Percentiles rank a stretch among this genome's conserved stretches.
Evolutionary conservation across 2,888 invertebrate genomes (phyloP).

Genomic region (Mythimna pallens): DNA sequence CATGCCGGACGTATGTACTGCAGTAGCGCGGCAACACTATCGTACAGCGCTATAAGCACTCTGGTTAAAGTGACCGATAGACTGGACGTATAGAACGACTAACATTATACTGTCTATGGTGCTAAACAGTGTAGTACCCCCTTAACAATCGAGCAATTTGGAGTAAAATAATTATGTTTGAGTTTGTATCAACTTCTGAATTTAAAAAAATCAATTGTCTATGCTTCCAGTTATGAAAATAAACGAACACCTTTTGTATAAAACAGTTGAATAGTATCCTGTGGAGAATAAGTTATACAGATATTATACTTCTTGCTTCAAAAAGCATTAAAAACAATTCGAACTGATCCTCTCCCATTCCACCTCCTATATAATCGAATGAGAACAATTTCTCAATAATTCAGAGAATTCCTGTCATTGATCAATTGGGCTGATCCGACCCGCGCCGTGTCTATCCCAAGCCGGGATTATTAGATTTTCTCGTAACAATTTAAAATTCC

Average conservation of each 20-base stretch:
- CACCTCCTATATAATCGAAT: conserved; percentile 62
- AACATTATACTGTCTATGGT: too few species aligned
- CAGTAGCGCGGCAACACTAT: too few species aligned
- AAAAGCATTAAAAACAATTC: conserved; percentile 54
- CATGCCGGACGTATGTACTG: too few species aligned
- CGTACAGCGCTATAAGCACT: too few species aligned
- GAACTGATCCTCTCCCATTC: conserved; percentile 18
- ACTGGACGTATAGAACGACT: too few species aligned
- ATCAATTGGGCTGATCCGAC: conserved; percentile 77
- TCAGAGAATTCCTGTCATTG: conserved; percentile 75
- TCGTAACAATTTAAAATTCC: conserved; percentile 73
- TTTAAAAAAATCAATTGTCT: too few species aligned
- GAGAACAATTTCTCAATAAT: conserved; percentile 75
- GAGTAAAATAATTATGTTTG: too few species aligned
- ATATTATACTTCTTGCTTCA: conserved; percentile 10
- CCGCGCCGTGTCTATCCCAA: conserved; percentile 65
- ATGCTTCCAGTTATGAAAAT: neutral
- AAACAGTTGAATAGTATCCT: neutral
- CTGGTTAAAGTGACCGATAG: too few species aligned
- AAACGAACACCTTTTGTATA: neutral
- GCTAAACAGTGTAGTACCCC: too few species aligned
- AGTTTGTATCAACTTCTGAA: too few species aligned
- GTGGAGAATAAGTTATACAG: neutral
- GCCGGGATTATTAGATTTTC: conserved; percentile 78
- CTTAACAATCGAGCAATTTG: too few species aligned